A percentile compares a stretch with the other conserved stretches of the same genome.
phyloP scores from a whole-genome alignment of 2,113 vertebrate species.

The Alligator sinensis region DNA sequence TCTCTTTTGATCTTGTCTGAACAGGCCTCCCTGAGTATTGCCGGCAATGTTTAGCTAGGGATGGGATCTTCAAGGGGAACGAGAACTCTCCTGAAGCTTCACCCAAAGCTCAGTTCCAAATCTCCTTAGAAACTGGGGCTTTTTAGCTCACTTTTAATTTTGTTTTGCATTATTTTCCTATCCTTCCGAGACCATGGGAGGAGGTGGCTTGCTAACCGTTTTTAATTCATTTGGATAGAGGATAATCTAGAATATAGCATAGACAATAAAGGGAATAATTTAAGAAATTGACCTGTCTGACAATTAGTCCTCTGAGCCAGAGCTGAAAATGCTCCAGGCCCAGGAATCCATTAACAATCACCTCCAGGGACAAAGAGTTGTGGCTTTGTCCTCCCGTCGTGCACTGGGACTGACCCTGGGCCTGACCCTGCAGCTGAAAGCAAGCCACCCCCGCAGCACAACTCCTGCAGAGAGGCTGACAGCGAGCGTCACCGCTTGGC shows the following conservation, averaged over 20 bases:
- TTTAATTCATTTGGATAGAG: too few species aligned
- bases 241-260: too few species aligned
- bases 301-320: neutral
- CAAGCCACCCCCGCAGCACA: fast-evolving
- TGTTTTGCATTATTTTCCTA: neutral
- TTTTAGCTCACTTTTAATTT: neutral
- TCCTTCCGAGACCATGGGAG: neutral
- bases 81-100: neutral
- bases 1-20: neutral
- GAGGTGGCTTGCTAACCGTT: neutral
- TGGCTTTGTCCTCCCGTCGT: neutral
- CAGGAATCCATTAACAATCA: neutral
- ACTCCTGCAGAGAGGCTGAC: neutral
- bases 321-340: neutral
- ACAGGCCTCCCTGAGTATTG: neutral
- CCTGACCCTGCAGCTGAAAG: neutral
- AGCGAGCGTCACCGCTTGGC: fast-evolving
- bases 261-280: too few species aligned
- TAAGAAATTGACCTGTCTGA: neutral
- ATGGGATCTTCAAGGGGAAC: neutral
- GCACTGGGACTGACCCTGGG: neutral
- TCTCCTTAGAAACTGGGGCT: neutral
- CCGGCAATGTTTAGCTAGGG: neutral
- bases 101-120: neutral
- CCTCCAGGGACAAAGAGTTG: fast-evolving